These are phyloP conservation scores for Cantharis lateralis DNA, from an alignment of 2,888 invertebrate genomes.

Conservation along the genomic window DNA sequence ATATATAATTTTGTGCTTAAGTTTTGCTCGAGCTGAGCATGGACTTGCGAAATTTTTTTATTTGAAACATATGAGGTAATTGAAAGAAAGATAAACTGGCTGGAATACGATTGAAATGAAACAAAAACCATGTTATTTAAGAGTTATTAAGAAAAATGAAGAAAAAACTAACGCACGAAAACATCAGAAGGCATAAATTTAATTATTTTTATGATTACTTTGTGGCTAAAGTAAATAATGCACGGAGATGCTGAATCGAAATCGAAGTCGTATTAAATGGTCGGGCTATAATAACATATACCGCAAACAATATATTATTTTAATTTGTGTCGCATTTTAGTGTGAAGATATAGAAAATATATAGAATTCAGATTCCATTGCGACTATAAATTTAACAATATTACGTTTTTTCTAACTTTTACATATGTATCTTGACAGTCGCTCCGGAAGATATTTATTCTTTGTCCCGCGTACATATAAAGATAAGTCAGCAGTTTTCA, in stretches of 20 bases:
- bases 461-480: conserved; percentile 25
- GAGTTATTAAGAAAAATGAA: background rate
- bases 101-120: no score
- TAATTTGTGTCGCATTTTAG: conserved; percentile 17
- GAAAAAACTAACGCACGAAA: background rate
- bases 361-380: conserved; percentile 30
- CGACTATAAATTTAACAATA: conserved; percentile 29
- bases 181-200: background rate
- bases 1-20: no score
- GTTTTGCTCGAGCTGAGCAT: no score
- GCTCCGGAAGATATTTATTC: conserved; percentile 30
- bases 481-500: conserved; percentile 29
- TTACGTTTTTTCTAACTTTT: conserved; percentile 30
- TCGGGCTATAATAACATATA: conserved; percentile 5
- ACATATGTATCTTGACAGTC: conserved; percentile 29
- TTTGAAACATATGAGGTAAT: no score
- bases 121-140: background rate
- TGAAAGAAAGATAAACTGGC: no score
- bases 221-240: background rate
- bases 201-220: background rate
- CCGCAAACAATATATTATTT: conserved; percentile 17
- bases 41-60: no score
- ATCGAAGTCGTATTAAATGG: background rate
- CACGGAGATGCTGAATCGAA: background rate
- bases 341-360: conserved; percentile 18